These are phyloP conservation scores for Blastobasis adustella DNA, from an alignment of 2,888 invertebrate genomes.

Conservation along the genomic window DNA sequence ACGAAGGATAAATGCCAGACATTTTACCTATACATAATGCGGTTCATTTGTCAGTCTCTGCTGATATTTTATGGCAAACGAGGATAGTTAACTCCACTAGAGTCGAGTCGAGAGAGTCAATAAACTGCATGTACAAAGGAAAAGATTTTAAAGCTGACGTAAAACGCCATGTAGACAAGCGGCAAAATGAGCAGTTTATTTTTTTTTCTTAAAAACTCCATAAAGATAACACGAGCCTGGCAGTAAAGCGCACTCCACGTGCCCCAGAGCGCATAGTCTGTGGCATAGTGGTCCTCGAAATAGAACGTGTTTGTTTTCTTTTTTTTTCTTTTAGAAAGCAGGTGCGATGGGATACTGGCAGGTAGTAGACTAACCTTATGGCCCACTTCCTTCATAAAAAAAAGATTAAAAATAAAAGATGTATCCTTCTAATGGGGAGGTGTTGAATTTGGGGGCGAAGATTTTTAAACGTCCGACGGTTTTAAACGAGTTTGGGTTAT, in stretches of 20 bases:
- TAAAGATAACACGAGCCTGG: slow-evolving; percentile 3
- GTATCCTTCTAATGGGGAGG: slow-evolving; percentile 39
- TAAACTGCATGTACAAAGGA: too few relatives aligned
- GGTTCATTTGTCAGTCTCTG: too few relatives aligned
- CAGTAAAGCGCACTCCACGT: slow-evolving; percentile 46
- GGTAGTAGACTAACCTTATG: slow-evolving; percentile 38
- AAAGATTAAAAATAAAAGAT: slow-evolving; percentile 35
- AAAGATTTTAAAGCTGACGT: too few relatives aligned
- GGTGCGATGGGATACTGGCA: slow-evolving; percentile 29
- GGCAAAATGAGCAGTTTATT: neutral
- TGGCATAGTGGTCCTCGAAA: slow-evolving; percentile 42
- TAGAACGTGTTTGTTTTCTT: slow-evolving; percentile 55
- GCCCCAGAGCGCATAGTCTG: slow-evolving; percentile 18
- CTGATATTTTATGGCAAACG: too few relatives aligned
- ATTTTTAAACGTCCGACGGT: slow-evolving; percentile 26
- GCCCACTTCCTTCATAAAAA: slow-evolving; percentile 61
- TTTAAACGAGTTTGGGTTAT: too few relatives aligned
- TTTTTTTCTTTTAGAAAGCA: slow-evolving; percentile 64
- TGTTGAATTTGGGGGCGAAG: slow-evolving; percentile 41
- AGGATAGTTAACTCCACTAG: too few relatives aligned
- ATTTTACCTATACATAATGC: too few relatives aligned
- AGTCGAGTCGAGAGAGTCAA: too few relatives aligned
- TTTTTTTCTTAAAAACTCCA: neutral
- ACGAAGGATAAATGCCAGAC: too few relatives aligned
- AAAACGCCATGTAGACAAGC: too few relatives aligned